Evolutionary conservation across 2,797 vertebrate genomes (phyloP), one percentile per base, ranked within the genome.

Genomic region (Loris lydekkerianus): DNA sequence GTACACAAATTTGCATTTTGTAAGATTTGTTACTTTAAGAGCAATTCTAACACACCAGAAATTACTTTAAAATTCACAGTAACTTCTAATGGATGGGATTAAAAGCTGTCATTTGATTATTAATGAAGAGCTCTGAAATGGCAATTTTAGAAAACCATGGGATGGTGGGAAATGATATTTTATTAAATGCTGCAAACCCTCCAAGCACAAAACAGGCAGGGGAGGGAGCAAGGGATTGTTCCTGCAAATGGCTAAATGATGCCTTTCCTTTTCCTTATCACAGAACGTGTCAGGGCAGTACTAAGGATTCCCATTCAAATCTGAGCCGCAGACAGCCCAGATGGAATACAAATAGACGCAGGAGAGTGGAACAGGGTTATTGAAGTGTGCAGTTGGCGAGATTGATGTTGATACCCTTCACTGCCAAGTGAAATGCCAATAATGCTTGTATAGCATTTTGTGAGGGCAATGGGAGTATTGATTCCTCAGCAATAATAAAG

Each of bases 391-490:
- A 98, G 97, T 98, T 98, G 98, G 98, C 15, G 97, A 99, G 99
- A 99, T 98, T 99, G 99, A 99, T 99, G 99, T 98, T 99, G 99
- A 99, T 99, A 99, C 99, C 99, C 99, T 99, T 99, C 98, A 98
- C 99, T 99, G 98, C 98, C 98, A 99, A 99, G 98, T 98, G 98
- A 99, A 99, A 99, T 99, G 99, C 99, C 99, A 99, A 99, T 99
- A 99, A 99, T 99, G 99, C 99, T 99, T 99, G 99, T 99, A 99
- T 99, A 99, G 99, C 99, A 99, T 99, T 99, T 99, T 99, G 99
- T 99, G 99, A 99, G 99, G 99, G 99, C 99, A 99, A 99, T 99
- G 98, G 98, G 98, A 99, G 98, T 99, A 99, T 99, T 98, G 98
- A 99, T 99, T 99, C 98, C 98, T 98, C 97, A 98, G 98, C 98